Evolutionary conservation across 2,888 invertebrate species (phyloP).

Genomic region (Acanthosepion pharaonis): DNA sequence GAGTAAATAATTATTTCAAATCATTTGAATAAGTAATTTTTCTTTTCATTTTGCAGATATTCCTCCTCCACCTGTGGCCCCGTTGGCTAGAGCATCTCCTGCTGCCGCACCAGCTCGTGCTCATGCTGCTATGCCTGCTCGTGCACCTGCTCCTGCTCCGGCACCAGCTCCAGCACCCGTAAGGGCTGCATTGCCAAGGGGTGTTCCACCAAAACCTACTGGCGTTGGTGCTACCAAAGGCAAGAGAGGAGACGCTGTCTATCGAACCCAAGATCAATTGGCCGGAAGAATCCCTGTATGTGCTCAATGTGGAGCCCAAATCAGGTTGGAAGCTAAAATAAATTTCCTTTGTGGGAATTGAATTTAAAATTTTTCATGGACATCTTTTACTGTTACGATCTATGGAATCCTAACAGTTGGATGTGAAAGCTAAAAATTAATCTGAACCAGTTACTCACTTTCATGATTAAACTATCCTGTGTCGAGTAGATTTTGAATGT

Average conservation of each 20-base stretch:
- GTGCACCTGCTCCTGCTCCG: slow-evolving; percentile 52
- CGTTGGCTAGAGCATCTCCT: background rate
- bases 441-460: too few species aligned
- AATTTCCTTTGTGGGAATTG: background rate
- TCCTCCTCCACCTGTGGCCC: slow-evolving; percentile 45
- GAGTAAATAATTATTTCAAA: too few species aligned
- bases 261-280: slow-evolving; percentile 58
- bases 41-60: background rate
- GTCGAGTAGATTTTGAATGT: too few species aligned
- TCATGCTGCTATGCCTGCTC: slow-evolving; percentile 58
- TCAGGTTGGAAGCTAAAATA: slow-evolving; percentile 58
- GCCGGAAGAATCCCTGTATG: slow-evolving; percentile 62
- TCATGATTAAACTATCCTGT: too few species aligned
- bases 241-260: slow-evolving; percentile 66
- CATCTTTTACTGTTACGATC: too few species aligned
- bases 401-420: too few species aligned
- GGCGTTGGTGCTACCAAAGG: slow-evolving; percentile 67
- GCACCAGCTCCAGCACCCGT: slow-evolving; percentile 48
- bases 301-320: slow-evolving; percentile 65
- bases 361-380: background rate
- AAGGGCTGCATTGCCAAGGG: slow-evolving; percentile 43
- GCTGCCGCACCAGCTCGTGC: slow-evolving; percentile 54
- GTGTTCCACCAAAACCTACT: slow-evolving; percentile 61
- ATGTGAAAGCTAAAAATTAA: too few species aligned
- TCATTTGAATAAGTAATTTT: background rate